A percentile compares a stretch with the other conserved stretches of the same genome.
Evolutionary conservation across 1,140 invertebrate species (phyloP).

Genomic region (Musca domestica): DNA sequence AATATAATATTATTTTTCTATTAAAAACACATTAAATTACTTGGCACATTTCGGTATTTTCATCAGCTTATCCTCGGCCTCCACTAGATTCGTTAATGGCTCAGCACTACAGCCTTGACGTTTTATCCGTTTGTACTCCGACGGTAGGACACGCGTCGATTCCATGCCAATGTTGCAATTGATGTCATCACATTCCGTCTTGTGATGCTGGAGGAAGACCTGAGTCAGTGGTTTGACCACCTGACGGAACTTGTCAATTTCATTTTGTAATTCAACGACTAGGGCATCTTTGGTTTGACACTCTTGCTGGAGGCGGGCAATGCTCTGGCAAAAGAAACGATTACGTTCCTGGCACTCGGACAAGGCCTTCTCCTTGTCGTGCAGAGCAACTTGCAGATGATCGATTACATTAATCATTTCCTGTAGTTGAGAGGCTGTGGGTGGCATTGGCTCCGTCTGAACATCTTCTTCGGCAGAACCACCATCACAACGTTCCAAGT

Average conservation of each 20-base stretch:
- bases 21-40: constrained; percentile 53
- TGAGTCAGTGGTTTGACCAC: constrained; percentile 70
- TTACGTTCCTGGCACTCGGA: constrained; percentile 21
- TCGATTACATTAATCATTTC: constrained; percentile 21
- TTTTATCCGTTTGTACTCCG: constrained; percentile 64
- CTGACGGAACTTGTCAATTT: constrained; percentile 82
- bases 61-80: constrained; percentile 56
- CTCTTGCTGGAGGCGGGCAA: constrained; percentile 27
- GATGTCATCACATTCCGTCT: constrained; percentile 38
- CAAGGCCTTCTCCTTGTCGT: constrained; percentile 21
- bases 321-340: constrained; percentile 27
- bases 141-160: constrained; percentile 56
- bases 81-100: constrained; percentile 60
- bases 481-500: background rate
- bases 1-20: no score
- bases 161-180: constrained; percentile 53
- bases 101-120: constrained; percentile 84
- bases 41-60: constrained; percentile 68
- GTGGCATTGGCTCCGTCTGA: background rate
- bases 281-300: constrained; percentile 56
- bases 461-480: background rate
- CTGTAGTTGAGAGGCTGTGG: background rate
- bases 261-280: constrained; percentile 66
- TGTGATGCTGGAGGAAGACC: constrained; percentile 60
- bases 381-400: constrained; percentile 13